Evolutionary conservation across 2,888 invertebrate species (phyloP), one percentile per base, ranked within the genome.

Genomic region (Macroteleia sp.): DNA sequence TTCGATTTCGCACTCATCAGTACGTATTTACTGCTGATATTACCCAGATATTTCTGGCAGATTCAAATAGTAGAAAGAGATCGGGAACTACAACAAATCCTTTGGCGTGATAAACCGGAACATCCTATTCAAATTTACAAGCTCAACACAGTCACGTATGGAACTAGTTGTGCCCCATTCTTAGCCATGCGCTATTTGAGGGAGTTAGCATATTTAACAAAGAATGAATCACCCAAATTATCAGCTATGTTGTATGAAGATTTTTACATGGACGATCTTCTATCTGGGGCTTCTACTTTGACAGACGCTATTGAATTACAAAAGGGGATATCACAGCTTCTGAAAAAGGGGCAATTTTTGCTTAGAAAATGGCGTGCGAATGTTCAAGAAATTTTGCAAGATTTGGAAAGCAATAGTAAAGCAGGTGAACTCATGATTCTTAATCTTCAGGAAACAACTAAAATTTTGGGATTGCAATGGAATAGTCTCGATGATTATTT

Each of bases 21-120:
- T 78, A 82, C 16, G 84, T 82, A 0, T 32, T 87, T 3, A 82
- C 82, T 4, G 87, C 82, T 16, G 88, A 89, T 56, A 81, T 90
- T 32, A 80, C 71, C 3, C 17, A 54, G 9, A 66, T 66, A 56
- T 66, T 28, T 22, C n/a, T 20, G 66, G 6, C 66, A 66, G 14
- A 14, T 52, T 1, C 20, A 1, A 3, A 25, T 66, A 2, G 10
- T 12, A 0, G 8, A 41, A 20, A n/a, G 16, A 8, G 46, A 66
- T 17, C 12, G 22, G 0, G 17, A 32, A 0, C 17, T 50, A 3
- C 69, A 69, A 10, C 16, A n/a, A 10, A 69, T 69, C 32, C 25
- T 69, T 2, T 69, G 69, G 69, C 22, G 50, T 32, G 22, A 17
- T 9, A 9, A 16, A 1, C 14, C 28, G 3, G 10, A 12, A 3